A percentile compares a stretch with the other conserved stretches of the same genome.
phyloP scores from a whole-genome alignment of 2,797 vertebrate species.

The Ceyx erithaca region DNA sequence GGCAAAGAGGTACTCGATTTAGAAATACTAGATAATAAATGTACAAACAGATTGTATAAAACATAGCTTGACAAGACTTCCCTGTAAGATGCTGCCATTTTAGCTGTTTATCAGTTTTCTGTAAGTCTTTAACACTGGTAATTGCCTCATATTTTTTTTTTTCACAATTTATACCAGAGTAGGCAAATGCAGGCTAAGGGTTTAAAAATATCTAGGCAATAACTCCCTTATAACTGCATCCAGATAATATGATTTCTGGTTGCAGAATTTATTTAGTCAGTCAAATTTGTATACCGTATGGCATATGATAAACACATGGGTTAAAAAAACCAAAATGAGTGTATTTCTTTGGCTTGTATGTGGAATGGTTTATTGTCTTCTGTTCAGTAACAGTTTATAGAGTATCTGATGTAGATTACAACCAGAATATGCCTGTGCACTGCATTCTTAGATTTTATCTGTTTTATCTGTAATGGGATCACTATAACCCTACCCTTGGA shows the following conservation, averaged over 20 bases:
- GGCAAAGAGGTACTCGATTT: not conserved
- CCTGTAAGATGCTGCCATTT: not conserved
- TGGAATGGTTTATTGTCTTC: not conserved
- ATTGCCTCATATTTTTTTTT: not conserved
- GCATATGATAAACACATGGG: not conserved
- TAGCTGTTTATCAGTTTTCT: not conserved
- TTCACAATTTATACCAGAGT: not conserved
- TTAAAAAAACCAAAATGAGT: not conserved
- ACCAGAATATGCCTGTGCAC: not conserved
- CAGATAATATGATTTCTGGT: not conserved
- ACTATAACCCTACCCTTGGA: not conserved
- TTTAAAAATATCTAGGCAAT: not conserved
- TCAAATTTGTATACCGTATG: not conserved
- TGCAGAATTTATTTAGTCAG: not conserved
- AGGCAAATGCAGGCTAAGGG: not conserved
- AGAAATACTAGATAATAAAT: too few species aligned
- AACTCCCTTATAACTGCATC: not conserved
- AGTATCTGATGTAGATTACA: not conserved
- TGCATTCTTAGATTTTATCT: rapidly evolving
- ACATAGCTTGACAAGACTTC: not conserved
- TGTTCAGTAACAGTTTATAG: not conserved
- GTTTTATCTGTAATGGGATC: not conserved
- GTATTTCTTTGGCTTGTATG: not conserved
- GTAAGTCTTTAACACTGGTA: not conserved
- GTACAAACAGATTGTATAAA: not conserved